Base-by-base conservation (phyloP, 2,888 invertebrate genomes). In the Lochmaea capreae region DNA sequence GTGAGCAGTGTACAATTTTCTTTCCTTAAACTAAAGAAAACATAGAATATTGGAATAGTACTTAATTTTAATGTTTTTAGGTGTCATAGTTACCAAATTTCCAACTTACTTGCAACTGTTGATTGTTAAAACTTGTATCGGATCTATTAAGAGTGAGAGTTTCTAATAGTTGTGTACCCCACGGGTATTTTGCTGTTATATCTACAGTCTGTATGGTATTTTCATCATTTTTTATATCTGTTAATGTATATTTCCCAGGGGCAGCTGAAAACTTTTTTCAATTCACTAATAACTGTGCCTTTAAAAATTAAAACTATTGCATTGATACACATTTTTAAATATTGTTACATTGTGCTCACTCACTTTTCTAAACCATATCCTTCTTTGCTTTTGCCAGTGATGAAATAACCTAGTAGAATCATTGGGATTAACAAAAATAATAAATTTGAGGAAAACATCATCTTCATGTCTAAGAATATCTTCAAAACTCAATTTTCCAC, bases 331-430 rank as follows among this genome's bases (percentile, higher is more conserved):
- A 9, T 39, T 39, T 39, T 39, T 9, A 39, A 39, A 39, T 33
- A 39, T 39, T 39, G 8, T 39, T 39, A 39, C 33, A 39, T 39
- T 9, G 33, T 39, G 9, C 33, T 59, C 14, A 70, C 58, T 70
- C 73, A 80, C 78, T 85, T 93, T 94, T 87, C 95, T 92, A 95
- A 95, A 96, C 95, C 95, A 96, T 80, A 92, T 92, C 84, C 93
- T 93, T 71, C 95, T 90, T 81, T 94, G 92, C 76, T 93, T 89
- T 83, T 95, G 95, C 88, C 93, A 92, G 79, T 92, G 91, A 82
- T 93, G 91, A 84, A 94, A 94, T 83, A 91, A 90, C 79, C 92
- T 92, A 81, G 90, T 89, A 0, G 90, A 87, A 76, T 89, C 88
- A 65, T 87, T 84, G 61, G 88, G 86, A n/a, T 88, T 85, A 26